Evolutionary conservation across 2,888 invertebrate species (phyloP), one percentile per base, ranked within the genome.

Genomic region (Agapostemon virescens): DNA sequence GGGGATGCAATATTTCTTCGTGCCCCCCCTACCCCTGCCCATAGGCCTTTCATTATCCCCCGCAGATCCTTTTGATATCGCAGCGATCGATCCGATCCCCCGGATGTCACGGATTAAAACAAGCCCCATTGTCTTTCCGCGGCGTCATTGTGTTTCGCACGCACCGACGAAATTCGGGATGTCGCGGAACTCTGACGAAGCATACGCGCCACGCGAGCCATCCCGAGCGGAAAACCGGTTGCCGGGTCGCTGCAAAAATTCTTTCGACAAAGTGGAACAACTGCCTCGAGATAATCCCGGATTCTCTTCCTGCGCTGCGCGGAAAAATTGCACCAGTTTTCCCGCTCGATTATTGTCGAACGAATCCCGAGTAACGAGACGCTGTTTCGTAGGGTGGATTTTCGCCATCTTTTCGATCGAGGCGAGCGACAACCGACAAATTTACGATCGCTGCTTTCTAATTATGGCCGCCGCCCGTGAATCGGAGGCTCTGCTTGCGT

Each of bases 381-480:
- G n/a, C n/a, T n/a, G n/a, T n/a, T n/a, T n/a, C n/a, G n/a, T n/a
- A n/a, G n/a, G n/a, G n/a, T n/a, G n/a, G n/a, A n/a, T n/a, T n/a
- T n/a, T n/a, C n/a, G n/a, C n/a, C n/a, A n/a, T n/a, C n/a, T n/a
- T n/a, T n/a, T n/a, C n/a, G n/a, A n/a, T n/a, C n/a, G n/a, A n/a
- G 38, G 17, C 4, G 52, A 38, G 71, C 26, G 80, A 81, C 80
- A 52, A 74, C 70, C 63, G 7, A 68, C 63, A 74, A 81, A 80
- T 80, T 74, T 70, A 80, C 38, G 81, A 81, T 80, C 81, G 70
- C 71, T 70, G 45, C 74, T 81, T 81, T 80, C 81, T 80, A 81
- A 81, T 80, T 80, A 74, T 67, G 49, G 3, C n/a, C 17, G 75
- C 38, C 11, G 6, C 1, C 63, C 11, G 63, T 4, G n/a, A n/a